Conservation (phyloP, 2,113 vertebrate species). For the Pluvialis apricaria region DNA sequence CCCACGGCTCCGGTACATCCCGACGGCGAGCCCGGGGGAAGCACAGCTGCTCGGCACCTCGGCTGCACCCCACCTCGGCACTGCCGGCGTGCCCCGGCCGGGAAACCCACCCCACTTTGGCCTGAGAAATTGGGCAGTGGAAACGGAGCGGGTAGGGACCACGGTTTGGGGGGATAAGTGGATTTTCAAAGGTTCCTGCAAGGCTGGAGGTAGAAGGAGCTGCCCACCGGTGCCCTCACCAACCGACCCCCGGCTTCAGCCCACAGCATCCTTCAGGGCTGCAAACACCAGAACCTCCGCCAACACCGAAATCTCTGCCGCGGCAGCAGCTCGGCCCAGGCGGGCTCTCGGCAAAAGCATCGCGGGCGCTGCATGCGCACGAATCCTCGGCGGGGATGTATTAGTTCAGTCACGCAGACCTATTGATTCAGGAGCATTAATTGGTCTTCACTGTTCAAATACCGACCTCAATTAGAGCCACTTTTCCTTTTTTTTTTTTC, state of each 20-base stretch:
- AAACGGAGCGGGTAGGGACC: neutral
- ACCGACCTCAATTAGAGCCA: slow-evolving; percentile 6
- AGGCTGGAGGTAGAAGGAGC: neutral
- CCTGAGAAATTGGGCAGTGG: neutral
- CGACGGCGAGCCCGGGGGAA: accelerated
- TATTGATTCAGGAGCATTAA: slow-evolving; percentile 39
- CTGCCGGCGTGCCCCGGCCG: neutral
- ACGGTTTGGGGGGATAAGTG: accelerated
- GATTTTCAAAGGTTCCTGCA: neutral
- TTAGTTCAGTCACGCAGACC: neutral
- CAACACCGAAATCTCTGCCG: accelerated
- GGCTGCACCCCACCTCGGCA: neutral
- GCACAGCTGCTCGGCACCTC: neutral
- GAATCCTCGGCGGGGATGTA: neutral
- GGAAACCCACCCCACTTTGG: neutral
- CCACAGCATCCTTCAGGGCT: neutral
- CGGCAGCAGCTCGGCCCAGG: neutral
- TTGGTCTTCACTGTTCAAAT: slow-evolving; percentile 30
- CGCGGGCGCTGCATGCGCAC: accelerated
- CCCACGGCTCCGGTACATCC: accelerated
- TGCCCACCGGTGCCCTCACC: neutral
- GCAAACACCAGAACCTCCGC: neutral
- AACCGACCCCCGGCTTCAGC: neutral
- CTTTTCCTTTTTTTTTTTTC: neutral
- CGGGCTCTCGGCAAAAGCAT: neutral